phyloP scores from a whole-genome alignment of 2,888 invertebrate species.

The Eupithecia insigniata region DNA sequence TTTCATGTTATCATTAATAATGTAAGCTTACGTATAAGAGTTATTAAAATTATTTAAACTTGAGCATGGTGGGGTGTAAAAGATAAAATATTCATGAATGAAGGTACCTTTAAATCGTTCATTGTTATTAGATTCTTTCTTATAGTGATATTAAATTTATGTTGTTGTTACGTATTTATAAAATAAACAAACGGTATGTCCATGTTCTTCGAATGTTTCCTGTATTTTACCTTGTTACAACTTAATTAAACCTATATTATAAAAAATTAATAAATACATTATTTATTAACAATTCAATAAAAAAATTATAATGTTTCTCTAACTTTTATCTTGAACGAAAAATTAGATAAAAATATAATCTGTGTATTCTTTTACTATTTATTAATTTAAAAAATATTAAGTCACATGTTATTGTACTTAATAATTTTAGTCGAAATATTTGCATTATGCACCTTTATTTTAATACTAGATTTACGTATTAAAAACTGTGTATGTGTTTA shows the following conservation, averaged over 20 bases:
- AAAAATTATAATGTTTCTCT: not conserved
- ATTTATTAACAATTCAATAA: not conserved
- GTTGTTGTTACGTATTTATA: slow-evolving; percentile 50
- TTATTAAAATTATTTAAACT: not conserved
- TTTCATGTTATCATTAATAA: not conserved
- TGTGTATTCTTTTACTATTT: not conserved
- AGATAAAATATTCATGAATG: not conserved
- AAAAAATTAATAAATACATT: not conserved
- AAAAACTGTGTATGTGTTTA: slow-evolving; percentile 30
- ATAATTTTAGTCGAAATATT: slow-evolving; percentile 24
- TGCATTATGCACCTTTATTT: slow-evolving; percentile 25
- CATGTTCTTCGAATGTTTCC: slow-evolving; percentile 16
- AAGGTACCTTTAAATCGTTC: slow-evolving; percentile 23
- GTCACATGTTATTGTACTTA: not conserved
- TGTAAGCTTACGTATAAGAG: not conserved
- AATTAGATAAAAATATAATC: not conserved
- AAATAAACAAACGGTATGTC: slow-evolving; percentile 17
- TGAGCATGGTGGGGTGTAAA: not conserved
- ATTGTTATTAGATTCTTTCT: slow-evolving; percentile 33
- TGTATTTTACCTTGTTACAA: not conserved
- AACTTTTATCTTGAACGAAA: not conserved
- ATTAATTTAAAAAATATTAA: not conserved
- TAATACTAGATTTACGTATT: slow-evolving; percentile 10
- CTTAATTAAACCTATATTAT: not conserved
- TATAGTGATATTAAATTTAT: slow-evolving; percentile 49